Conservation (phyloP, 2,113 vertebrate genomes). For the Microcebus jonahi region DNA sequence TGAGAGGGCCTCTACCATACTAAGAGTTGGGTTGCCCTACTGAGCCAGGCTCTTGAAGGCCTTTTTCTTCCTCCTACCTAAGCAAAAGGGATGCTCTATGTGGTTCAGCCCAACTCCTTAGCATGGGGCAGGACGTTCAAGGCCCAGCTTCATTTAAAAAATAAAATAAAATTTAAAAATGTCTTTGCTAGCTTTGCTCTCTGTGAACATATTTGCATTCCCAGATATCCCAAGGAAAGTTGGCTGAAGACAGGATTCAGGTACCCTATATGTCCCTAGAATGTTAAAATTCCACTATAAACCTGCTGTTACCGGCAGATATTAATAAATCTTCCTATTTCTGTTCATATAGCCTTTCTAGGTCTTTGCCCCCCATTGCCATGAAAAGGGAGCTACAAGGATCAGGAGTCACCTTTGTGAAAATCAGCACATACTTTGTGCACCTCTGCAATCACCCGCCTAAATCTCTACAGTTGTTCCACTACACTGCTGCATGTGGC, state of each 20-base stretch:
- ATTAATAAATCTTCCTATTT: background rate
- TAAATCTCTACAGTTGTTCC: fast-evolving
- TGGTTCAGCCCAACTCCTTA: background rate
- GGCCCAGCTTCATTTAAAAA: background rate
- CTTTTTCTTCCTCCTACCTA: background rate
- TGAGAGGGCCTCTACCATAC: background rate
- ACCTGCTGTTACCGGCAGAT: background rate
- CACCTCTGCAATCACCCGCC: background rate
- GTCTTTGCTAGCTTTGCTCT: background rate
- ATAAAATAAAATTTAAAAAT: no score
- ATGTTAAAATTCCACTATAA: background rate
- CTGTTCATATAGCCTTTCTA: background rate
- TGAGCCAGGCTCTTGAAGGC: no score
- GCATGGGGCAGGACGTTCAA: fast-evolving
- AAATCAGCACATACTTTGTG: background rate
- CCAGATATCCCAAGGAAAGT: no score
- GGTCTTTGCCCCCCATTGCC: background rate
- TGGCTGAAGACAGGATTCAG: background rate
- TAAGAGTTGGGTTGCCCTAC: background rate
- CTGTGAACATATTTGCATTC: background rate
- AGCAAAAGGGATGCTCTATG: background rate
- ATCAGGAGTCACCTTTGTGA: background rate
- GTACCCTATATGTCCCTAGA: background rate
- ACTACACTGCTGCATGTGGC: fast-evolving
- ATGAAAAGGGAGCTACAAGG: background rate